These are phyloP conservation scores for Danaus plexippus DNA, from an alignment of 1,140 invertebrate genomes.

Conservation along the genomic window DNA sequence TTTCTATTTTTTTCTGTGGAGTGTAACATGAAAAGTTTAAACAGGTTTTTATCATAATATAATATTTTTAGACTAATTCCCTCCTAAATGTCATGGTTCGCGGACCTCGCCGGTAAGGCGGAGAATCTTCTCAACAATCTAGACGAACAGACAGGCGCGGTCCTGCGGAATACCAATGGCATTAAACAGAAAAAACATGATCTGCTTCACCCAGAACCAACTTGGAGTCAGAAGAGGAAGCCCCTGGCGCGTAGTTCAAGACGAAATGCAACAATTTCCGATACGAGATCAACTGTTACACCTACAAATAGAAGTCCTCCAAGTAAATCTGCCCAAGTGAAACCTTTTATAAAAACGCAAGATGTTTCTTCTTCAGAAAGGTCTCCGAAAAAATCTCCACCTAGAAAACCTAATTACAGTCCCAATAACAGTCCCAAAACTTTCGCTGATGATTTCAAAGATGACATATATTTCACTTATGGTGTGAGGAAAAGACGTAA, in stretches of 20 bases:
- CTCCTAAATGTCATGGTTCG: conserved; percentile 84
- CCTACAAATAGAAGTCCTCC: conserved; percentile 28
- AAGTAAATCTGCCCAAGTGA: conserved; percentile 15
- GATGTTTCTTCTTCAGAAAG: conserved; percentile 4
- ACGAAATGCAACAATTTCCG: conserved; percentile 23
- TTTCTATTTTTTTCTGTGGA: conserved; percentile 4
- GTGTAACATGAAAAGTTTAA: too few species aligned
- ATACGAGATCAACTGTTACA: conserved; percentile 23
- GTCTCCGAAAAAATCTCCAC: conserved; percentile 22
- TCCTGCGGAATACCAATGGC: conserved; percentile 61
- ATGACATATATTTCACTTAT: conserved; percentile 26
- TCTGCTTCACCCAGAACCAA: conserved; percentile 17
- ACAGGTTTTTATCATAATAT: too few species aligned
- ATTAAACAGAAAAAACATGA: conserved; percentile 39
- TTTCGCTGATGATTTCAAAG: conserved; percentile 34
- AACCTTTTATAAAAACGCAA: conserved; percentile 7
- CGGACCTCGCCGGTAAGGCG: conserved; percentile 87
- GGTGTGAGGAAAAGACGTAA: conserved; percentile 47
- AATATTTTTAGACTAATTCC: not conserved
- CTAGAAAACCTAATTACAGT: conserved; percentile 29
- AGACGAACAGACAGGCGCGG: conserved; percentile 86
- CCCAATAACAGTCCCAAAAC: conserved; percentile 41
- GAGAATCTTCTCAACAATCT: conserved; percentile 88
- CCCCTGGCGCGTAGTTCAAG: conserved; percentile 27
- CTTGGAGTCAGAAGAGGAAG: conserved; percentile 34